Evolutionary conservation across 2,888 invertebrate genomes (phyloP), one percentile per base, ranked within the genome.

Genomic region (Seladonia tumulorum): DNA sequence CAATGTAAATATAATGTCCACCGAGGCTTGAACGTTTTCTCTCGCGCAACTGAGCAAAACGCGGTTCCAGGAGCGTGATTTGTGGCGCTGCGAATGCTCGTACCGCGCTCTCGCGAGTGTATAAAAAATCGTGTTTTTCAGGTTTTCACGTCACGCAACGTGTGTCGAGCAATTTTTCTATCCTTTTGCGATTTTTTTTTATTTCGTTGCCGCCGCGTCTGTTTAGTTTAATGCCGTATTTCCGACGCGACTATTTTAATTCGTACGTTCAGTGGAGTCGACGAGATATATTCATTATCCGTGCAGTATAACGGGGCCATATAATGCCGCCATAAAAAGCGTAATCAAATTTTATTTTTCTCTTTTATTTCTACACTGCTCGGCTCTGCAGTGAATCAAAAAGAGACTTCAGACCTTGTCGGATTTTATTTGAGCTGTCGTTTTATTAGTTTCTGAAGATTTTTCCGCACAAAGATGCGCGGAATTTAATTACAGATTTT

Each of bases 1-100:
- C 79, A 83, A 76, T 77, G 75, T 79, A 72, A 82, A 79, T 63
- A 35, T 82, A 82, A 77, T 77, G 77, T 73, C 66, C 73, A 66
- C 29, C 66, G 73, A 77, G 49, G 53, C 77, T 77, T 73, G 53
- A 49, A 75, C 66, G 63, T 16, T 80, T 77, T 49, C 47, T 71
- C 71, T 57, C 71, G 63, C 73, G 49, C 42, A 49, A 60, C 18
- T 68, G 49, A 68, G 35, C 72, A 63, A 73, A 72, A 39, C 29
- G 66, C 60, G 49, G 73, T 57, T 39, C 47, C 8, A n/a, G 73
- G 63, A 45, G 35, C 63, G 47, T 72, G 72, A 79, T 79, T 73
- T 73, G 79, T 63, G n/a, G 60, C 35, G 25, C 35, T 29, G 49
- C 12, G 29, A 73, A 7, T 18, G 7, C 35, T 22, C n/a, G 18